Evolutionary conservation across 2,113 vertebrate species (phyloP).

Genomic region (Nanorana parkeri): DNA sequence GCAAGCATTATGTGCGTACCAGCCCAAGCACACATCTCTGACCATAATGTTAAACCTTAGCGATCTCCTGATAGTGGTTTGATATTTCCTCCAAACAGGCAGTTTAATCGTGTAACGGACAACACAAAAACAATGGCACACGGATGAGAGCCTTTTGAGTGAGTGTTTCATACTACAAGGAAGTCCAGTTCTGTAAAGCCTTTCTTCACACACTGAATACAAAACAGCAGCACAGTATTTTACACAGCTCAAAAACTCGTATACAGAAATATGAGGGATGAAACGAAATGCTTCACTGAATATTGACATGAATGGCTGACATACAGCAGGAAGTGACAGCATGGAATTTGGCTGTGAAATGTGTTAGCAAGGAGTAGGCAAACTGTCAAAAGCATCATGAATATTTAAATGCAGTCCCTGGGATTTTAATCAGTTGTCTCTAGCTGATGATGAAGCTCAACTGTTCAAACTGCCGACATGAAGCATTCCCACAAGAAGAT

Average conservation of each 20-base stretch:
- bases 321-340: constrained; percentile 47
- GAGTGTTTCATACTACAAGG: neutral
- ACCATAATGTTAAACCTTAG: too few relatives aligned
- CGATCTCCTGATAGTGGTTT: too few relatives aligned
- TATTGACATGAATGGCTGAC: constrained; percentile 43
- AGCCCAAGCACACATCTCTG: too few relatives aligned
- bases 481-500: constrained; percentile 32
- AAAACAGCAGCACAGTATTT: neutral
- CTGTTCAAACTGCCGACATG: constrained; percentile 38
- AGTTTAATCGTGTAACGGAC: too few relatives aligned
- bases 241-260: neutral
- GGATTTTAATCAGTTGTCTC: constrained; percentile 56
- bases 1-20: too few relatives aligned
- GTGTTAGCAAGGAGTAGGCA: constrained; percentile 24
- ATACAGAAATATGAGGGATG: constrained; percentile 37
- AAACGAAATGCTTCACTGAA: constrained; percentile 46
- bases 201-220: neutral
- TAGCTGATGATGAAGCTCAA: constrained; percentile 43
- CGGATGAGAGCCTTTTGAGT: too few relatives aligned
- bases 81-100: too few relatives aligned
- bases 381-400: constrained; percentile 44
- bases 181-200: neutral
- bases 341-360: constrained; percentile 46
- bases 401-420: constrained; percentile 43
- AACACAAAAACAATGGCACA: too few relatives aligned